phyloP scores from a whole-genome alignment of 2,888 invertebrate species.

The Polia nebulosa region DNA sequence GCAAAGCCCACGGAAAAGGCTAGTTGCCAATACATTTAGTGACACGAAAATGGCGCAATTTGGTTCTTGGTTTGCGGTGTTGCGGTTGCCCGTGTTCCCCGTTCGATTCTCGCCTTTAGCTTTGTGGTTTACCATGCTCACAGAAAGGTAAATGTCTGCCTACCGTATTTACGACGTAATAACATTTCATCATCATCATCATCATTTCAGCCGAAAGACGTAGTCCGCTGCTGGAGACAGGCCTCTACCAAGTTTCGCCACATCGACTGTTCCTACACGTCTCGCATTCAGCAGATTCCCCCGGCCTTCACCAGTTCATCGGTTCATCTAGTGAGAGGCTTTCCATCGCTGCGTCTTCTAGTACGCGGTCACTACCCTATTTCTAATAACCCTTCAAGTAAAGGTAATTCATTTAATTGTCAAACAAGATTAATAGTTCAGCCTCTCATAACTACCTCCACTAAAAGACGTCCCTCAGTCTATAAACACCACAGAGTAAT shows the following conservation, averaged over 20 bases:
- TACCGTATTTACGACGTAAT: too few species aligned
- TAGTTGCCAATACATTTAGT: too few species aligned
- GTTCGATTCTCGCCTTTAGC: not conserved
- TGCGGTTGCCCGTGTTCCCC: not conserved
- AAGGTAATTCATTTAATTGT: constrained; percentile 20
- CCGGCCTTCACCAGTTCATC: not conserved
- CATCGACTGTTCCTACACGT: not conserved
- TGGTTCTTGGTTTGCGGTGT: not conserved
- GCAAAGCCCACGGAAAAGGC: too few species aligned
- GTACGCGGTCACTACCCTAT: not conserved
- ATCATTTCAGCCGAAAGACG: too few species aligned
- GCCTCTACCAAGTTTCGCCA: not conserved
- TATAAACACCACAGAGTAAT: constrained; percentile 1
- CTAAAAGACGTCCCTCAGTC: constrained; percentile 21
- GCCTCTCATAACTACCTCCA: not conserved
- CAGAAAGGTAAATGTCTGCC: not conserved
- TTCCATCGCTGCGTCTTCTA: not conserved
- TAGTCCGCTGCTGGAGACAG: not conserved
- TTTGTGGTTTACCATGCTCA: not conserved
- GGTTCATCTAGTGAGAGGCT: not conserved
- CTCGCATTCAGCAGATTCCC: not conserved
- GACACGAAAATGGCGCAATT: too few species aligned
- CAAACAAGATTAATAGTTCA: constrained; percentile 45
- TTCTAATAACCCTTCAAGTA: not conserved
- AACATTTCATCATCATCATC: too few species aligned